A percentile compares a stretch with the other conserved stretches of the same genome.
phyloP scores from a whole-genome alignment of 2,113 vertebrate genomes.

The Xiphophorus maculatus region DNA sequence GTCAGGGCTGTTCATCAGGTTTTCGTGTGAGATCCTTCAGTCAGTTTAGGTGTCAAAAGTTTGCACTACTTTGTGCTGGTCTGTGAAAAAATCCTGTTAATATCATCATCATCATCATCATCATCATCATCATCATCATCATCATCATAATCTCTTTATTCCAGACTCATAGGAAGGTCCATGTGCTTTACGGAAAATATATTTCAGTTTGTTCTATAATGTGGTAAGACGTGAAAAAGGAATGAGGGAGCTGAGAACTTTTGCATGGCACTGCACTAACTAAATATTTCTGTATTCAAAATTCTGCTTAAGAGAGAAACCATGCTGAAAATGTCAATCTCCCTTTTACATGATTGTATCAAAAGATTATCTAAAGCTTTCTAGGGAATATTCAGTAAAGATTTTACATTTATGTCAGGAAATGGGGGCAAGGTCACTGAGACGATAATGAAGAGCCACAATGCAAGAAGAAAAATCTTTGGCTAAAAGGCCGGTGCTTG shows the following conservation, averaged over 20 bases:
- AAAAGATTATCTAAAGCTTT: constrained; percentile 56
- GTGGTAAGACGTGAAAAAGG: background rate
- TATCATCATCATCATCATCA: no score
- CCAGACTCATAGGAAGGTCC: no score
- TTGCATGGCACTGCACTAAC: background rate
- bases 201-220: background rate
- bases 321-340: constrained; percentile 33
- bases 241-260: background rate
- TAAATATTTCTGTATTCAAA: constrained; percentile 23
- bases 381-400: constrained; percentile 26
- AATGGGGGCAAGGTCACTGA: constrained; percentile 26
- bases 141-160: no score
- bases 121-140: no score
- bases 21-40: no score
- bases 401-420: constrained; percentile 27
- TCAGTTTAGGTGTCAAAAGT: no score
- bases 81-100: no score
- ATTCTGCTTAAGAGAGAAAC: constrained; percentile 9
- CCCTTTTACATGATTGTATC: constrained; percentile 41
- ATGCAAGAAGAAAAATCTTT: constrained; percentile 31
- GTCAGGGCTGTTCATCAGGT: no score
- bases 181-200: background rate
- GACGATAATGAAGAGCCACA: constrained; percentile 39
- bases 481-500: constrained; percentile 39
- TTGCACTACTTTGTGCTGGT: no score